A percentile compares a stretch with the other conserved stretches of the same genome.
phyloP scores from a whole-genome alignment of 2,888 invertebrate genomes.

The Nephrotoma appendiculata region DNA sequence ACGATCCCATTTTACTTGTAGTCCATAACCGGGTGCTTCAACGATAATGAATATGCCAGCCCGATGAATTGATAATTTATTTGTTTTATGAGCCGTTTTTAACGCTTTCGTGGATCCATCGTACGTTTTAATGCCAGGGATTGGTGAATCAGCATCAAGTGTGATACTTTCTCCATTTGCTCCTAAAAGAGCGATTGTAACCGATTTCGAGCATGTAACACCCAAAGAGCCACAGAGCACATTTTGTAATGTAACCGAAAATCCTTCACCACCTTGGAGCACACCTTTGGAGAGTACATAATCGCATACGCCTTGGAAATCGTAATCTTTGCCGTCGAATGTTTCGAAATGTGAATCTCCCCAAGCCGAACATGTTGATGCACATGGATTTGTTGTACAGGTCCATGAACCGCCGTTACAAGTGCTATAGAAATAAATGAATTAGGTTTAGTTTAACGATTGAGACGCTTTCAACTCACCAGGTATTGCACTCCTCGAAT shows the following conservation, averaged over 20 bases:
- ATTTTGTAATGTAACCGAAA: conserved; percentile 68
- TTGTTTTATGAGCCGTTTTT: neutral
- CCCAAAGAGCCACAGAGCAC: conserved; percentile 77
- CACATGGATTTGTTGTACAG: conserved; percentile 57
- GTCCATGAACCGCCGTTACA: conserved; percentile 68
- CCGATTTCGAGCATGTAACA: conserved; percentile 74
- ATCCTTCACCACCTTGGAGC: conserved; percentile 45
- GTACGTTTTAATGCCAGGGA: conserved; percentile 4
- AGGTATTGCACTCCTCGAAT: conserved; percentile 72
- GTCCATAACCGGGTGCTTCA: conserved; percentile 60
- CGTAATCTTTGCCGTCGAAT: conserved; percentile 67
- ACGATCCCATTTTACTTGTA: conserved; percentile 75
- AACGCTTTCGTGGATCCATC: neutral
- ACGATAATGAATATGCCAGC: conserved; percentile 68
- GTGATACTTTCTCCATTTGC: conserved; percentile 45
- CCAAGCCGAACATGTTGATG: conserved; percentile 70
- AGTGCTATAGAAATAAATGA: conserved; percentile 17
- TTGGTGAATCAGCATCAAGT: conserved; percentile 34
- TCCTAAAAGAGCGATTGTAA: conserved; percentile 49
- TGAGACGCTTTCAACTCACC: conserved; percentile 22
- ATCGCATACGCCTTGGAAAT: conserved; percentile 81
- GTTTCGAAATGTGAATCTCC: conserved; percentile 84
- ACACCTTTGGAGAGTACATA: conserved; percentile 68
- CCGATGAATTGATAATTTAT: conserved; percentile 9
- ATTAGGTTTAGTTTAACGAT: neutral